Conservation (phyloP, 1,140 invertebrate genomes). For the Sitodiplosis mosellana region DNA sequence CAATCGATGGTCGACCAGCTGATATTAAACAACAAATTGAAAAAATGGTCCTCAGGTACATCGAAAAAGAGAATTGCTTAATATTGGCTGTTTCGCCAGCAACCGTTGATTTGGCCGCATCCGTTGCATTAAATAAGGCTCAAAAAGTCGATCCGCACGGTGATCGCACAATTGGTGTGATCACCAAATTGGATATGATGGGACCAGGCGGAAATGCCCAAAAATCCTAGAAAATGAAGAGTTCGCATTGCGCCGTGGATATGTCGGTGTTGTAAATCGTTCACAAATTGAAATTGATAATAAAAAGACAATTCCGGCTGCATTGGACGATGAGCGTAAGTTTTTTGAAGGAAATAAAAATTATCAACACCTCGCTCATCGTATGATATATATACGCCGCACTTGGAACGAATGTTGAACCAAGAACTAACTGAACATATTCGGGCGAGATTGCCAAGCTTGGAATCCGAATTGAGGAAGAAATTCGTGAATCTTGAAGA, state of each 20-base stretch:
- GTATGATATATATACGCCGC: background rate
- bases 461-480: no score
- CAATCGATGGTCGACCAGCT: conserved; percentile 37
- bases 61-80: conserved; percentile 34
- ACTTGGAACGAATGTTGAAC: no score
- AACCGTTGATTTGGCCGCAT: conserved; percentile 39
- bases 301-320: background rate
- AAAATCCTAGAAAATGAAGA: background rate
- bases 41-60: conserved; percentile 36
- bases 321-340: background rate
- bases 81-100: conserved; percentile 40
- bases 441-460: no score
- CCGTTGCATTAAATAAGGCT: conserved; percentile 37
- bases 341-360: background rate
- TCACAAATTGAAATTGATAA: background rate
- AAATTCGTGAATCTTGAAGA: no score
- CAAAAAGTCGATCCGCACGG: conserved; percentile 36
- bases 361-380: background rate
- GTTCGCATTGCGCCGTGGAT: background rate
- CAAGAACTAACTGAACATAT: no score
- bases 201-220: background rate
- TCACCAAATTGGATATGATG: conserved; percentile 31
- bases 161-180: conserved; percentile 39
- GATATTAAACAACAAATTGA: conserved; percentile 39
- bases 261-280: background rate